phyloP scores from a whole-genome alignment of 2,113 vertebrate genomes.

The Petrocephalus zakoni region DNA sequence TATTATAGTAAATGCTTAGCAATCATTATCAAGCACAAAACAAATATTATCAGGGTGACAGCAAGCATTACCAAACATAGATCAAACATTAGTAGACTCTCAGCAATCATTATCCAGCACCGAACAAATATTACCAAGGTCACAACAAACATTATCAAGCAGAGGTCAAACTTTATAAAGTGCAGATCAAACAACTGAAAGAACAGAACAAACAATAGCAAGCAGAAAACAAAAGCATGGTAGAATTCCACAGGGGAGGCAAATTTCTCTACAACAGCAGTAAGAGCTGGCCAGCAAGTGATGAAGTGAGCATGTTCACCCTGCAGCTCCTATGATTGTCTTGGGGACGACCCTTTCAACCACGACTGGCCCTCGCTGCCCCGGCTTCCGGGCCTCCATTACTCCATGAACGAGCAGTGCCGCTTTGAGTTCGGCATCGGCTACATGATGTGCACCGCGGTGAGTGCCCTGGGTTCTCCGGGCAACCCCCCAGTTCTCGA shows the following conservation, averaged over 20 bases:
- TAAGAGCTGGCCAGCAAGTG: neutral
- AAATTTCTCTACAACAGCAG: neutral
- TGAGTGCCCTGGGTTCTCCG: constrained; percentile 63
- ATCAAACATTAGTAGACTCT: too few species aligned
- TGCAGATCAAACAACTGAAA: neutral
- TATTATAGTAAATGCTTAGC: too few species aligned
- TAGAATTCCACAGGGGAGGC: neutral
- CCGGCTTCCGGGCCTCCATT: constrained; percentile 90
- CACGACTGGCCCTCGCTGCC: constrained; percentile 92
- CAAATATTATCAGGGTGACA: neutral
- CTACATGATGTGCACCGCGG: constrained; percentile 98
- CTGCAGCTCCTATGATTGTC: constrained; percentile 89
- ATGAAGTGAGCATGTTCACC: neutral
- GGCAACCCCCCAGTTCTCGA: neutral
- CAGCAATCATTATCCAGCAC: too few species aligned
- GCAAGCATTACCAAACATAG: neutral
- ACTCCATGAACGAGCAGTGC: constrained; percentile 98
- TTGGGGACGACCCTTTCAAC: constrained; percentile 91
- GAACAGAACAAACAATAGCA: neutral
- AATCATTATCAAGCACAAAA: neutral
- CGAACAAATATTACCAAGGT: neutral
- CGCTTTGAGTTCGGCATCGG: constrained; percentile 93
- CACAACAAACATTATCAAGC: neutral
- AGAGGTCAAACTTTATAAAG: too few species aligned
- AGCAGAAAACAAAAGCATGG: neutral